phyloP scores from a whole-genome alignment of 2,888 invertebrate species.

The Zaprionus obscuricornis region DNA sequence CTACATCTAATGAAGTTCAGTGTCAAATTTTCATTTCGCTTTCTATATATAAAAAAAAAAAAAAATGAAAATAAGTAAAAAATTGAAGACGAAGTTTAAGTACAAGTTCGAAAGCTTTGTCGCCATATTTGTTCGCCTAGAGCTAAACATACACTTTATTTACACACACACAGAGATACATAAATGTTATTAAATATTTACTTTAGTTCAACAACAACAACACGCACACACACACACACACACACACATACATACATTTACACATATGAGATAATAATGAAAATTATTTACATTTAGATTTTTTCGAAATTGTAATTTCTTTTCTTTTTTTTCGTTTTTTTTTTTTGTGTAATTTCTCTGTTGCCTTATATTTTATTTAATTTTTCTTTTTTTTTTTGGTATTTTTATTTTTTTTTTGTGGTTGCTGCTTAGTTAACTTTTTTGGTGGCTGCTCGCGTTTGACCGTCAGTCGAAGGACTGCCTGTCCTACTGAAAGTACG shows the following conservation, averaged over 20 bases:
- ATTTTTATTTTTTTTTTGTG: constrained; percentile 13
- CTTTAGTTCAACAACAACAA: constrained; percentile 9
- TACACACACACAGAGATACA: not conserved
- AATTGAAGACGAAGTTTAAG: not conserved
- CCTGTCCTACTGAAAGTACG: constrained; percentile 81
- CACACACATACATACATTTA: not conserved
- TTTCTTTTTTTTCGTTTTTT: constrained; percentile 22
- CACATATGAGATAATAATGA: no score
- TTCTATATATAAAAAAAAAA: no score
- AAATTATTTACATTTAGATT: no score
- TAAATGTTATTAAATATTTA: constrained; percentile 35
- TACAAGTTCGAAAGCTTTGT: constrained; percentile 54
- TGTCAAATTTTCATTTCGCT: constrained; percentile 69
- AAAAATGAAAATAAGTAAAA: constrained; percentile 21
- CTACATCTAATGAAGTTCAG: constrained; percentile 63
- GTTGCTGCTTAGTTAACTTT: constrained; percentile 24
- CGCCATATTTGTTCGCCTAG: constrained; percentile 52
- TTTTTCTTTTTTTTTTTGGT: constrained; percentile 6
- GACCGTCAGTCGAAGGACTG: constrained; percentile 83
- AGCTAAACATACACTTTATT: not conserved
- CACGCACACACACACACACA: constrained; percentile 11
- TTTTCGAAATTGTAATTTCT: not conserved
- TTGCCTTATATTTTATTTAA: not conserved
- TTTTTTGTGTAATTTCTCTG: not conserved
- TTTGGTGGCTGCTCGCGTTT: constrained; percentile 73